A percentile compares a stretch with the other conserved stretches of the same genome.
phyloP scores from a whole-genome alignment of 2,888 invertebrate genomes.

The Endotricha flammealis region DNA sequence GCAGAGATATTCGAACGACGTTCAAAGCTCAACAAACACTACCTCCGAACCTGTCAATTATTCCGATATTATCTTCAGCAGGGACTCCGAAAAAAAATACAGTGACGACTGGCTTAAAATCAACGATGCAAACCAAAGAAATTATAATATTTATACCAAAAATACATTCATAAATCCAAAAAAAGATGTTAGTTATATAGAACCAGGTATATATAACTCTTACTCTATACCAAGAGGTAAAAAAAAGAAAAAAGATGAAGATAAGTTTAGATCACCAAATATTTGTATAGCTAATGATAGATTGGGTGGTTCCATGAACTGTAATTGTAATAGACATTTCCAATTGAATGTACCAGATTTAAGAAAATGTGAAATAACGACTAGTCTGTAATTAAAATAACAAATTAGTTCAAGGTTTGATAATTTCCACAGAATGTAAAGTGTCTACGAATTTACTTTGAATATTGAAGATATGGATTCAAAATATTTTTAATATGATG shows the following conservation, averaged over 20 bases:
- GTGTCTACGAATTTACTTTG: background rate
- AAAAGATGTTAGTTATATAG: slow-evolving; percentile 28
- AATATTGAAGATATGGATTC: background rate
- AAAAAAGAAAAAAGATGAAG: slow-evolving; percentile 39
- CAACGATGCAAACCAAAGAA: slow-evolving; percentile 41
- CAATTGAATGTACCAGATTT: slow-evolving; percentile 63
- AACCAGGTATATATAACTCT: slow-evolving; percentile 38
- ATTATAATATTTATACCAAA: slow-evolving; percentile 40
- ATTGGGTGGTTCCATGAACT: slow-evolving; percentile 55
- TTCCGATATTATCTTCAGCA: slow-evolving; percentile 44
- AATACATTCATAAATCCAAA: slow-evolving; percentile 32
- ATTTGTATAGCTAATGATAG: slow-evolving; percentile 60
- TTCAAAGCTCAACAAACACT: slow-evolving; percentile 42
- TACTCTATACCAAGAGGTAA: slow-evolving; percentile 47
- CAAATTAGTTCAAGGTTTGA: too few relatives aligned
- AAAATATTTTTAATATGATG: too few relatives aligned
- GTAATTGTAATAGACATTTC: slow-evolving; percentile 69
- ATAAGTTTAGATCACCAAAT: slow-evolving; percentile 62
- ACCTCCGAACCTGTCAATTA: slow-evolving; percentile 50
- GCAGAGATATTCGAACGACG: slow-evolving; percentile 53
- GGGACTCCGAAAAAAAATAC: slow-evolving; percentile 44
- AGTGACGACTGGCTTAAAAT: slow-evolving; percentile 43
- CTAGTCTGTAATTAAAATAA: slow-evolving; percentile 46
- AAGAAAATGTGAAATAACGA: slow-evolving; percentile 55
- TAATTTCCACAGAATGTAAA: too few relatives aligned